Evolutionary conservation across 2,113 vertebrate species (phyloP), one percentile per base, ranked within the genome.

Genomic region (Amblyopsis rosae): DNA sequence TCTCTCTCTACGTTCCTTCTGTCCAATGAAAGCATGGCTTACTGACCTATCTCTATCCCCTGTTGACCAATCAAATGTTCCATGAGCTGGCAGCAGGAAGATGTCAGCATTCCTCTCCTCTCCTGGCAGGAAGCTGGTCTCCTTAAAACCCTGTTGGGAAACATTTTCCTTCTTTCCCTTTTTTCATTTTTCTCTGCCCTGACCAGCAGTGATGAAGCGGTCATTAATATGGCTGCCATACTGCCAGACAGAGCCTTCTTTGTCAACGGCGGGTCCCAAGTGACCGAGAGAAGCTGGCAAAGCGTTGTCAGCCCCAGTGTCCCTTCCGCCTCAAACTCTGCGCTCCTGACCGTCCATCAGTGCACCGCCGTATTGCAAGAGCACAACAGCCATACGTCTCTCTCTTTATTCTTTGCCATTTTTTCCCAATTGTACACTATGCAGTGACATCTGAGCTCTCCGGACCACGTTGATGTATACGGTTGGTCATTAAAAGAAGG

Each of bases 51-150:
- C 64, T 71, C 48, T 77, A 88, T 81, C 60, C 77, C 74, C 75
- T 75, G 56, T 75, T 82, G 73, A 79, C 85, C 75, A 90, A 86
- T 89, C 80, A 83, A 70, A 86, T 65, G 47, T 0, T 65, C 59
- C 32, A 79, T 67, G 73, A 78, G 68, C 69, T 70, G 82, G 80
- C 76, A 82, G 90, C 81, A 85, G 86, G 84, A 89, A 89, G 82
- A 81, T 85, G 86, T 86, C 86, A 88, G 85, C 80, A 88, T 90
- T 90, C 84, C 75, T 83, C 70, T 85, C 48, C 79, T 78, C 65
- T 87, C 66, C 77, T 86, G 85, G 73, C 87, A 89, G 88, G 84
- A 88, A 88, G 87, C 68, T 71, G 60, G 75, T 76, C 73, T 87
- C 72, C 84, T 73, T 83, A 76, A 85, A 87, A 35, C 65, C 75